Evolutionary conservation across 1,140 invertebrate genomes (phyloP).

Genomic region (Tetramorium simillimum): DNA sequence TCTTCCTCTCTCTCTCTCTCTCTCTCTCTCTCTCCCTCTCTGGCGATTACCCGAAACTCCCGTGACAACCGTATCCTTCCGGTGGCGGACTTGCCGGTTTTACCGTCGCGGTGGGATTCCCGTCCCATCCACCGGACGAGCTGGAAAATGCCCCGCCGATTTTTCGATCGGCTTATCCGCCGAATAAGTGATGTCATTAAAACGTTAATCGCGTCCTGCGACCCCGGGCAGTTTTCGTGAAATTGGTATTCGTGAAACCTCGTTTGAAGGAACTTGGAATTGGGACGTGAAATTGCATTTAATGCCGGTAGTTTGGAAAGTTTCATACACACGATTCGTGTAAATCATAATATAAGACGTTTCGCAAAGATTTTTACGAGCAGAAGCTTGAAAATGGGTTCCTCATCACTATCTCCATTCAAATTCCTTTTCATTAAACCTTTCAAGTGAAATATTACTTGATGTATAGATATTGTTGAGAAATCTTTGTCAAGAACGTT

Average conservation of each 20-base stretch:
- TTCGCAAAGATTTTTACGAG: neutral
- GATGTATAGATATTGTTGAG: neutral
- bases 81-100: slow-evolving; percentile 44
- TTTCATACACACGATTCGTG: slow-evolving; percentile 20
- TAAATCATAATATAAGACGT: neutral
- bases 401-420: neutral
- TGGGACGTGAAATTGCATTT: slow-evolving; percentile 45
- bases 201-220: slow-evolving; percentile 52
- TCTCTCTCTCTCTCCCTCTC: neutral
- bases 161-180: slow-evolving; percentile 59
- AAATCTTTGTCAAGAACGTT: neutral
- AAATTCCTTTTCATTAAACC: neutral
- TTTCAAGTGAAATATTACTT: neutral
- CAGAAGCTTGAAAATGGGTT: neutral
- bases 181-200: slow-evolving; percentile 62
- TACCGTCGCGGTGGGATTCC: slow-evolving; percentile 34
- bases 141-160: slow-evolving; percentile 60
- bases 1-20: neutral
- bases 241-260: slow-evolving; percentile 46
- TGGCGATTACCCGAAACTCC: slow-evolving; percentile 66
- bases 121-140: slow-evolving; percentile 22
- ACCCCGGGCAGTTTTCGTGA: slow-evolving; percentile 45
- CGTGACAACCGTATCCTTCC: slow-evolving; percentile 71
- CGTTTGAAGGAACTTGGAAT: slow-evolving; percentile 22
- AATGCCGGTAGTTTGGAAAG: slow-evolving; percentile 20